phyloP scores from a whole-genome alignment of 2,888 invertebrate species.

The Pristionchus arcanus region DNA sequence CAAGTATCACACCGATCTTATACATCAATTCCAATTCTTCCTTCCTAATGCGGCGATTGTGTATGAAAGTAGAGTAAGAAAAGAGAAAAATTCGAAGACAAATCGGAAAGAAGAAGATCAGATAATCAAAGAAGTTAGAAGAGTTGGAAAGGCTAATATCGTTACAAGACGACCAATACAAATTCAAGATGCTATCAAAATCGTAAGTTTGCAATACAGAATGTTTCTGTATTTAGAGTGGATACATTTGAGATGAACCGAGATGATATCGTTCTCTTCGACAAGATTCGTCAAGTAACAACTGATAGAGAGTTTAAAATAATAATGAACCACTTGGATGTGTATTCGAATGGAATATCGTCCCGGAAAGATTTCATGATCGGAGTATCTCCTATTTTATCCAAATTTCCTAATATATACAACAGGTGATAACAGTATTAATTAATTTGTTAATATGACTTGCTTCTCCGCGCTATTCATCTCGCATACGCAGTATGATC shows the following conservation, averaged over 20 bases:
- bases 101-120: not conserved
- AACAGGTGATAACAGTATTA: constrained; percentile 9
- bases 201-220: not conserved
- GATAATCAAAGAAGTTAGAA: constrained; percentile 4
- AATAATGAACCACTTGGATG: constrained; percentile 32
- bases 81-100: not conserved
- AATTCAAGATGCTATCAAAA: constrained; percentile 29
- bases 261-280: constrained; percentile 41
- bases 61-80: not conserved
- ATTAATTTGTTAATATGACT: not conserved
- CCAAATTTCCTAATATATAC: constrained; percentile 12
- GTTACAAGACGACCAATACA: not conserved
- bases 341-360: constrained; percentile 40
- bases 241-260: constrained; percentile 19
- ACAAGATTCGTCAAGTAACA: not conserved
- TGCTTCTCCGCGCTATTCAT: not conserved
- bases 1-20: constrained; percentile 17
- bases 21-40: constrained; percentile 43
- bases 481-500: too few species aligned
- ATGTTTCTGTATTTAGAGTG: not conserved
- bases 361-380: constrained; percentile 19
- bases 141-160: not conserved
- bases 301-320: constrained; percentile 11
- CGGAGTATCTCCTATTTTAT: not conserved
- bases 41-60: constrained; percentile 6